These are phyloP conservation scores for Drosophila triauraria DNA, from an alignment of 1,140 invertebrate genomes.

Conservation along the genomic window DNA sequence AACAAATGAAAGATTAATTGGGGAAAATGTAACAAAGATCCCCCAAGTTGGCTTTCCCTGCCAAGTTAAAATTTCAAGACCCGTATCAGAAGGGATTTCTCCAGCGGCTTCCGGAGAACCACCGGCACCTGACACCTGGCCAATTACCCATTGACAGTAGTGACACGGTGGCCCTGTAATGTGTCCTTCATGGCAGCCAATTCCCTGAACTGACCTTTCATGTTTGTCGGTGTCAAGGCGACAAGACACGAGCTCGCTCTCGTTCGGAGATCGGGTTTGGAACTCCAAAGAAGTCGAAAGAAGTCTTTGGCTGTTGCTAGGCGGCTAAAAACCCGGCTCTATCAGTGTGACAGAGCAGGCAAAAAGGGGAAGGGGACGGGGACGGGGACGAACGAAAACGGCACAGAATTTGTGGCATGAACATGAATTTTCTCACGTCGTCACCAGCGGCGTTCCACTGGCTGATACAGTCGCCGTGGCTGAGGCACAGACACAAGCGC, in stretches of 20 bases:
- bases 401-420: conserved; percentile 81
- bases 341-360: conserved; percentile 53
- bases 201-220: conserved; percentile 54
- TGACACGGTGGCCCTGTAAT: conserved; percentile 17
- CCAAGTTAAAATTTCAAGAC: too few species aligned
- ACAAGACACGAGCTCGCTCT: conserved; percentile 35
- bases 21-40: neutral
- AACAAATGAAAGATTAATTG: too few species aligned
- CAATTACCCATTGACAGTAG: conserved; percentile 9
- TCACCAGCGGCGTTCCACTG: conserved; percentile 55
- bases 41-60: too few species aligned
- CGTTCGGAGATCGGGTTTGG: conserved; percentile 20
- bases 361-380: neutral
- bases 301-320: conserved; percentile 46
- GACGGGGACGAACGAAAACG: conserved; percentile 43
- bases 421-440: conserved; percentile 81
- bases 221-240: conserved; percentile 41
- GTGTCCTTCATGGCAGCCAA: conserved; percentile 11
- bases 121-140: conserved; percentile 9
- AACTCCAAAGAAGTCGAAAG: conserved; percentile 3
- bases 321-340: conserved; percentile 34
- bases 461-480: conserved; percentile 16
- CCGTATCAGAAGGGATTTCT: neutral
- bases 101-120: neutral
- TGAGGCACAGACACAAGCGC: conserved; percentile 17